Base-by-base conservation (phyloP, 2,888 invertebrate species). In the Eupeodes latifasciatus region DNA sequence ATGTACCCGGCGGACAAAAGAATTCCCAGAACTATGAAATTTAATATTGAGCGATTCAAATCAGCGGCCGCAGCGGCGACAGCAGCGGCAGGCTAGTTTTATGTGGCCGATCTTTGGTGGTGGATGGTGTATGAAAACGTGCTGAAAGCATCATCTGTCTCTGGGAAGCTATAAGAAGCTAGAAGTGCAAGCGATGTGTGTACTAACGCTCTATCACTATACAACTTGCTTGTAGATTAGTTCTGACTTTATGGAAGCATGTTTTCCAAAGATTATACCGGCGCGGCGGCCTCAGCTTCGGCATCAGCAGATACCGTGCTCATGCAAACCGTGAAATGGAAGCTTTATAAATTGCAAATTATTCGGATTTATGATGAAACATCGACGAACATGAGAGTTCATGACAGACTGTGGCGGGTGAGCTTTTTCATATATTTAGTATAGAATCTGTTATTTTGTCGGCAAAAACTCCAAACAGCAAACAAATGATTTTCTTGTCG, bases 271-370 rank as follows among this genome's bases (percentile, higher is more conserved):
- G 59, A 57, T 12, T 11, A 47, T 12, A 12, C 51, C 61, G 6
- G 10, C 14, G 19, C 14, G 19, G 19, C 19, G 19, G 19, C 19
- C 1, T 19, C 19, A 1, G 47, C 36, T 66, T 80, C 64, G 62
- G 69, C 57, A 5, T 14, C n/a, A 11, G 61, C 61, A n/a, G 19
- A 27, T 1, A 27, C 27, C 27, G 27, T 27, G 27, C 27, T 27
- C 53, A 19, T 71, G 55, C 71, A 85, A 78, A 78, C 85, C 81
- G 55, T 88, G 88, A 81, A 88, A 88, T 88, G 74, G 85, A 85
- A 85, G 81, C 88, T 88, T 88, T 88, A 85, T 75, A 81, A 82
- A 86, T 86, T 79, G 88, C 84, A 88, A 81, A 85, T 88, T 88
- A 79, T 81, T 85, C 64, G 71, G 75, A 85, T 81, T 88, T 85